Base-by-base conservation (phyloP, 64 coral and sea anemone species). In the Montipora efflorescens region DNA sequence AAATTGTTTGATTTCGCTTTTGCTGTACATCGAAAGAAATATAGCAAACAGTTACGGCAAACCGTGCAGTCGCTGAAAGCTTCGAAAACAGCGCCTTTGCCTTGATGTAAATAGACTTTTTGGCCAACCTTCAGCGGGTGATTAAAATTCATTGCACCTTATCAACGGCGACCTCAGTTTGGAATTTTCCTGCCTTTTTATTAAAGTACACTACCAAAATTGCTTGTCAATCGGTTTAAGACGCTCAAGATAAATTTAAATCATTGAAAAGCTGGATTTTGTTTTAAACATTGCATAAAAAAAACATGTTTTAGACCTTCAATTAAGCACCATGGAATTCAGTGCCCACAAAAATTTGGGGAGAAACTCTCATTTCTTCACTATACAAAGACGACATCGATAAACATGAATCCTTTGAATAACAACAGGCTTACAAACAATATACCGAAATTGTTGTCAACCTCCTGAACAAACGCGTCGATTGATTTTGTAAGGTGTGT, bases 401-500 rank as follows among this genome's bases (percentile, higher is more conserved):
- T 84, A 86, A 72, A 86, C 66, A 86, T 72, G 48, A 72, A 71
- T 71, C 19, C 81, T 87, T 62, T 88, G 83, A 88, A 69, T 83
- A 87, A 77, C 91, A 97, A 94, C 84, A 83, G 82, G 75, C 92
- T 81, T 44, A 14, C 75, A 51, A 79, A 94, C 88, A 97, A 97
- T 84, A 78, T 84, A 64, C 74, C 83, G 91, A 72, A 80, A 84
- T 82, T 82, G 23, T 84, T 98, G 96, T 98, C 96, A 98, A 89
- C 89, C 89, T 11, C 16, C 74, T 88, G 96, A 98, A 84, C 93
- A 98, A 98, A 98, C 74, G 71, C 79, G 14, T 69, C 96, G 90
- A 98, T 98, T 98, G 96, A 89, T 92, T 81, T 89, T 49, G 78
- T 90, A 98, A 98, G 96, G 96, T 98, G 96, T 91, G 96, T 86